A percentile compares a stretch with the other conserved stretches of the same genome.
These are phyloP conservation scores for Vireo griseus DNA, from an alignment of 2,797 vertebrate species.

Conservation along the genomic window DNA sequence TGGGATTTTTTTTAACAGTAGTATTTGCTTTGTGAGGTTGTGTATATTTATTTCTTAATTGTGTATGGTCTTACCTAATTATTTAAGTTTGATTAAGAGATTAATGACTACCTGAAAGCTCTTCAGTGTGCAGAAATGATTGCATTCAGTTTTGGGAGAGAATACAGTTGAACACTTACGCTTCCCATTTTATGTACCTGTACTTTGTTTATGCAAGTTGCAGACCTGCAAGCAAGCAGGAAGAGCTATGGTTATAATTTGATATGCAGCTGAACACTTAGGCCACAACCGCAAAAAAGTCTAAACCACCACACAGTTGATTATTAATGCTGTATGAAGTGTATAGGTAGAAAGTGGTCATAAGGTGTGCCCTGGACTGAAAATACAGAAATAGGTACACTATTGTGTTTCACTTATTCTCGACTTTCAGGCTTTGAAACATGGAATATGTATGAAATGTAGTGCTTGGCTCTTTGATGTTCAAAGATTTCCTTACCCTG, in stretches of 20 bases:
- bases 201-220: neutral
- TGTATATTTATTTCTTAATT: neutral
- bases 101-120: neutral
- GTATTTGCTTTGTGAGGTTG: neutral
- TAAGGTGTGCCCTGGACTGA: neutral
- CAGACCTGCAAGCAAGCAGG: neutral
- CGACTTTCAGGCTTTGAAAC: neutral
- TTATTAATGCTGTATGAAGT: neutral
- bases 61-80: neutral
- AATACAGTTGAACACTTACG: neutral
- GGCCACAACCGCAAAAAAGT: neutral
- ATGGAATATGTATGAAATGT: neutral
- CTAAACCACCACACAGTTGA: neutral
- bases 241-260: neutral
- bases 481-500: neutral
- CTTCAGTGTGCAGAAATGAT: neutral
- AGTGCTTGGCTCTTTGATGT: neutral
- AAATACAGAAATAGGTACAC: neutral
- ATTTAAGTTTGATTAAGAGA: neutral
- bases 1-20: neutral
- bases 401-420: neutral
- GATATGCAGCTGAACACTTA: neutral
- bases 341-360: neutral
- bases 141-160: accelerated
- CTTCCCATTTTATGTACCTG: neutral